Conservation (phyloP, 2,888 invertebrate species). For the Tetrapedia diversipes region DNA sequence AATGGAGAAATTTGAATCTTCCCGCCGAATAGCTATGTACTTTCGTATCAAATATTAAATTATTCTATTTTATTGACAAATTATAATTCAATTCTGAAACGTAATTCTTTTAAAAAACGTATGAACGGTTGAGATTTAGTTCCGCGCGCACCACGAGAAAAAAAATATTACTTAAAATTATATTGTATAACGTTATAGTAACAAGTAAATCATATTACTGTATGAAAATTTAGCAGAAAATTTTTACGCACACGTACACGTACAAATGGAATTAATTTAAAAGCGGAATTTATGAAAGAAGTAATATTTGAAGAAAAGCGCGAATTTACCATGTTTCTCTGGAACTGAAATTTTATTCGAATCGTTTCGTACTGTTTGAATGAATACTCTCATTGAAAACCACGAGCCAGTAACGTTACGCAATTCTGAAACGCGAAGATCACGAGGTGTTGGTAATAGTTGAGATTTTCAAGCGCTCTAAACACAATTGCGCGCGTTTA, state of each 20-base stretch:
- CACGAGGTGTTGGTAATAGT: neutral
- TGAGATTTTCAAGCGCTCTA: neutral
- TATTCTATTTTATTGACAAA: neutral
- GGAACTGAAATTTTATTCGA: slow-evolving; percentile 11
- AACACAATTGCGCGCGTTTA: slow-evolving; percentile 1
- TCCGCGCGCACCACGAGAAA: neutral
- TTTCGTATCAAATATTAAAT: neutral
- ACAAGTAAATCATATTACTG: slow-evolving; percentile 2
- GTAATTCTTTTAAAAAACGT: too few species aligned
- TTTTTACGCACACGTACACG: neutral
- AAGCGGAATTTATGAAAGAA: slow-evolving; percentile 2
- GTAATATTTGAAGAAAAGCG: neutral
- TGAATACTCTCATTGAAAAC: slow-evolving; percentile 1
- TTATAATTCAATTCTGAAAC: too few species aligned
- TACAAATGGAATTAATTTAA: neutral
- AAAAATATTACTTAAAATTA: neutral
- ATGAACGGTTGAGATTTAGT: neutral
- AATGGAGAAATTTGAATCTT: neutral
- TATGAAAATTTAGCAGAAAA: neutral
- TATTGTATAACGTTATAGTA: neutral
- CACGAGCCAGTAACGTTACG: too few species aligned
- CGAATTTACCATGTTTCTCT: slow-evolving; percentile 6
- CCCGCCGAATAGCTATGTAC: neutral
- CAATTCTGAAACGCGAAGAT: too few species aligned
- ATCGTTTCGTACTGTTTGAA: neutral